phyloP scores from a whole-genome alignment of 1,140 invertebrate species.

The Cyphomyrmex costatus region DNA sequence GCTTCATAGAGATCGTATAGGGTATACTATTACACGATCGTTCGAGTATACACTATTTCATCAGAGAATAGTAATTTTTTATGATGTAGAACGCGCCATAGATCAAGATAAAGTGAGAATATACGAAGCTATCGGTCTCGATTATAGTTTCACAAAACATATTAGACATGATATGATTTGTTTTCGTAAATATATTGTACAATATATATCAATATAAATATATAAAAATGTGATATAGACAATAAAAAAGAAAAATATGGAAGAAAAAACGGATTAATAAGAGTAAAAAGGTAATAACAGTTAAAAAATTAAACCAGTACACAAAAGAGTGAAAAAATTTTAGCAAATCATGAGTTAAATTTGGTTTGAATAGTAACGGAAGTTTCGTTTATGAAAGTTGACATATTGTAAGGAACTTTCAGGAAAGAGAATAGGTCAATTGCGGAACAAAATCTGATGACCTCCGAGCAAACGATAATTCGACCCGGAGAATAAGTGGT shows the following conservation, averaged over 20 bases:
- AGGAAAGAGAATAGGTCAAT: neutral
- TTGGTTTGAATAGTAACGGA: neutral
- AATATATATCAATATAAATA: neutral
- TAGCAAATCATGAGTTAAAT: neutral
- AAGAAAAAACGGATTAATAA: neutral
- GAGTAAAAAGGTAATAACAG: neutral
- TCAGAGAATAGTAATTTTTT: constrained; percentile 18
- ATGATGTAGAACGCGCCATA: neutral
- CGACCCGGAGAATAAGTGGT: constrained; percentile 38
- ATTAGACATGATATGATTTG: neutral
- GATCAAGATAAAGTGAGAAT: constrained; percentile 15
- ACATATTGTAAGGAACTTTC: constrained; percentile 43
- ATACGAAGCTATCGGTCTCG: neutral
- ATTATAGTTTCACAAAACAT: constrained; percentile 6
- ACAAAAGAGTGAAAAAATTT: neutral
- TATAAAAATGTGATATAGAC: neutral
- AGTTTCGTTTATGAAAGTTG: constrained; percentile 40
- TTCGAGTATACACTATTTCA: neutral
- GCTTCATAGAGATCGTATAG: constrained; percentile 27
- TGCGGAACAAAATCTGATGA: constrained; percentile 34
- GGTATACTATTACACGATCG: neutral
- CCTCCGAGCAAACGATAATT: constrained; percentile 40
- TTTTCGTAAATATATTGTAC: neutral
- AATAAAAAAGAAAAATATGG: neutral
- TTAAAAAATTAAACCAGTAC: neutral